Conservation (phyloP, 2,888 invertebrate genomes). For the Tetragonula carbonaria region DNA sequence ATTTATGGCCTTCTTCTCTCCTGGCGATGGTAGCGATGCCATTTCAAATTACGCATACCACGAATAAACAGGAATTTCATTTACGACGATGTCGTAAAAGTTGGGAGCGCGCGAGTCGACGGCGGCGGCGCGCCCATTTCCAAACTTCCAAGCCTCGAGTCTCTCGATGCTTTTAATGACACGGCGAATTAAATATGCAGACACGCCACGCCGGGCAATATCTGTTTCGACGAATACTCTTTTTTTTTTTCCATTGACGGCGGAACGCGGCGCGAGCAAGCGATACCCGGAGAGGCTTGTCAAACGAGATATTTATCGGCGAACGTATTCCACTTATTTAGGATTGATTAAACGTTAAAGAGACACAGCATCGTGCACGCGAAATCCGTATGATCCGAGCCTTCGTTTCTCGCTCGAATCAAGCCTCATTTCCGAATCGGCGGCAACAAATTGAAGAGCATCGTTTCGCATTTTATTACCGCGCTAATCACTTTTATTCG, state of each 20-base stretch:
- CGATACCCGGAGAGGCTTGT: not conserved
- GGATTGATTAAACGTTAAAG: constrained; percentile 51
- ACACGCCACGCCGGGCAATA: constrained; percentile 27
- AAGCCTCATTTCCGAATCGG: not conserved
- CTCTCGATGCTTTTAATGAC: constrained; percentile 60
- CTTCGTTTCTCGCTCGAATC: constrained; percentile 23
- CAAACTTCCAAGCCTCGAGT: constrained; percentile 35
- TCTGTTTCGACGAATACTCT: constrained; percentile 16
- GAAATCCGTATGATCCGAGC: constrained; percentile 32
- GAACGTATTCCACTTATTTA: constrained; percentile 22
- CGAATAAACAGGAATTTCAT: constrained; percentile 67
- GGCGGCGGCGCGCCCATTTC: constrained; percentile 1
- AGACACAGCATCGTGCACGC: constrained; percentile 5
- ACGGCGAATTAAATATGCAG: constrained; percentile 60
- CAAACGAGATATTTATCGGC: constrained; percentile 52
- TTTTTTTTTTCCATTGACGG: constrained; percentile 7
- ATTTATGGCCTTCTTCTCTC: constrained; percentile 27
- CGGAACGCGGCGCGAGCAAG: not conserved
- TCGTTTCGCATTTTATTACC: constrained; percentile 5
- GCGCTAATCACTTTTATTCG: constrained; percentile 9
- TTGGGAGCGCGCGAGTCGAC: constrained; percentile 10
- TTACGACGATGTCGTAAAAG: constrained; percentile 62
- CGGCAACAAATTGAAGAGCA: not conserved
- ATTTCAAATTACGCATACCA: constrained; percentile 60
- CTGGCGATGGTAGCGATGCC: constrained; percentile 31